These are phyloP conservation scores for Upupa epops DNA, from an alignment of 2,113 vertebrate genomes.

Conservation along the genomic window DNA sequence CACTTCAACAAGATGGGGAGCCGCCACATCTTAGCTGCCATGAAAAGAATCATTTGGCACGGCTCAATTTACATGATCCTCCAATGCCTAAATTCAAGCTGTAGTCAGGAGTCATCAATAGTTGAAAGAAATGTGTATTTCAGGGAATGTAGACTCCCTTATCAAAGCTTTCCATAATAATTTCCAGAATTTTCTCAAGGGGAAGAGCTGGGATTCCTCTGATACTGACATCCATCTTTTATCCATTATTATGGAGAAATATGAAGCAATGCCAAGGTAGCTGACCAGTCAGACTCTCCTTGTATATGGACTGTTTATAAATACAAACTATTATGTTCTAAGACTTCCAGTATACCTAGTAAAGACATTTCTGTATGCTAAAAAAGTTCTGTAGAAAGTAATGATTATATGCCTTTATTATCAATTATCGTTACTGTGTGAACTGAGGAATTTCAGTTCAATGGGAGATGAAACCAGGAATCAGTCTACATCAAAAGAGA, in stretches of 20 bases:
- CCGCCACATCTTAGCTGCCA: neutral
- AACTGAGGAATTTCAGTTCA: neutral
- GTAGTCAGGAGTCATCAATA: neutral
- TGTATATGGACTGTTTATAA: accelerated
- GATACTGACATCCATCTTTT: too few species aligned
- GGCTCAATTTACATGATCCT: neutral
- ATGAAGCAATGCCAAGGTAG: neutral
- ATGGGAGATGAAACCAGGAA: neutral
- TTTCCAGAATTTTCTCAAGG: neutral
- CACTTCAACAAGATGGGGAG: neutral
- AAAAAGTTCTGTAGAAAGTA: neutral
- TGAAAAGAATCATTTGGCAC: neutral
- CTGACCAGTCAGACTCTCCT: neutral
- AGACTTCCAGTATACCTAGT: accelerated
- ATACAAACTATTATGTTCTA: accelerated
- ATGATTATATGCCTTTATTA: neutral
- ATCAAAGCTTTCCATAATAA: neutral
- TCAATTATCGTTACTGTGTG: accelerated
- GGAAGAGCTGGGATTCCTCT: neutral
- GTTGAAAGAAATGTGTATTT: neutral
- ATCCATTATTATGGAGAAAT: neutral
- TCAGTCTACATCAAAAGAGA: too few species aligned
- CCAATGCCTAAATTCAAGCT: neutral
- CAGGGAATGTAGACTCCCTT: too few species aligned
- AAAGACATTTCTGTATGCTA: neutral